These are phyloP conservation scores for Perithous albicinctus DNA, from an alignment of 2,888 invertebrate genomes.

Conservation along the genomic window DNA sequence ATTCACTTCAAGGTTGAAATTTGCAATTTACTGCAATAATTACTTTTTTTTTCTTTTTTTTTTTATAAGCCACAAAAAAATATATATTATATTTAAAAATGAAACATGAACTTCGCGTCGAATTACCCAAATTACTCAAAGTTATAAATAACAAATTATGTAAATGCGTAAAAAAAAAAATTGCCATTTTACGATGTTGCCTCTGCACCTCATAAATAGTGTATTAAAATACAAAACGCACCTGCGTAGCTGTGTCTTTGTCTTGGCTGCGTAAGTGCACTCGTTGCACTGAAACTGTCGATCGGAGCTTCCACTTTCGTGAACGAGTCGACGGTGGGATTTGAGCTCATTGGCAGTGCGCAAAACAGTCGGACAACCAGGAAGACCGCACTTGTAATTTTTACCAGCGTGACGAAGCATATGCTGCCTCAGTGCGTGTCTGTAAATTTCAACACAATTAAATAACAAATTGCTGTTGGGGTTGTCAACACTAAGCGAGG, in stretches of 20 bases:
- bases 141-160: no score
- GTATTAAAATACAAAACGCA: constrained; percentile 76
- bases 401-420: constrained; percentile 87
- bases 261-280: constrained; percentile 83
- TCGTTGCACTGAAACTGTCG: constrained; percentile 88
- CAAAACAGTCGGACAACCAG: constrained; percentile 87
- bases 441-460: constrained; percentile 78
- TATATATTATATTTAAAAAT: no score
- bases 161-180: no score
- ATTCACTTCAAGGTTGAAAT: no score
- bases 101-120: no score
- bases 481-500: not conserved
- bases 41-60: no score
- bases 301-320: constrained; percentile 85
- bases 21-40: no score
- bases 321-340: constrained; percentile 86
- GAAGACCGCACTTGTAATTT: constrained; percentile 86
- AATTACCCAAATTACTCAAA: no score
- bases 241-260: constrained; percentile 85
- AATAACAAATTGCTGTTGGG: constrained; percentile 21
- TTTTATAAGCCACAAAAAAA: no score
- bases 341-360: constrained; percentile 86
- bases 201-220: not conserved
- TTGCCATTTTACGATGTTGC: no score
- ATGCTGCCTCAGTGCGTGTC: constrained; percentile 87